phyloP scores from a whole-genome alignment of 2,113 vertebrate species.

The Turnix velox region DNA sequence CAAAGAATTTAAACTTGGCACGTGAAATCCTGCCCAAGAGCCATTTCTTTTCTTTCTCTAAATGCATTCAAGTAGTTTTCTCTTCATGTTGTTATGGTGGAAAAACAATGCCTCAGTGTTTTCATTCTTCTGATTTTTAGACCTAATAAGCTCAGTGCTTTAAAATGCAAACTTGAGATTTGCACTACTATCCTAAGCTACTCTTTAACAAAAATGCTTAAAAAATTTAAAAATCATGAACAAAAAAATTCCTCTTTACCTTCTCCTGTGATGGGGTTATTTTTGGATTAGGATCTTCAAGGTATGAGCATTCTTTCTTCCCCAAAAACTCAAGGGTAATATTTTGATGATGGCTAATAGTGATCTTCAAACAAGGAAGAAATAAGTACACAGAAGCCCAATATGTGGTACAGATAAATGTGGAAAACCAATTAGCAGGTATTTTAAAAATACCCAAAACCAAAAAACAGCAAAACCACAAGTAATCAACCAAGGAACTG shows the following conservation, averaged over 20 bases:
- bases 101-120: background rate
- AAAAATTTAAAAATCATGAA: background rate
- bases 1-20: background rate
- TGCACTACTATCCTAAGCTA: background rate
- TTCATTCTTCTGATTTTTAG: background rate
- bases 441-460: background rate
- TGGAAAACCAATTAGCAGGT: background rate
- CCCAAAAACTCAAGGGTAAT: background rate
- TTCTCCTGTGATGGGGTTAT: background rate
- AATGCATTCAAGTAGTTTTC: background rate
- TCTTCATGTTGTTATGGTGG: background rate
- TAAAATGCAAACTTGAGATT: background rate
- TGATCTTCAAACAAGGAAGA: background rate
- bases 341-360: background rate
- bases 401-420: background rate
- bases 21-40: background rate
- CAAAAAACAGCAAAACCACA: background rate
- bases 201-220: background rate
- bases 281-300: background rate
- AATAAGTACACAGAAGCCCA: background rate
- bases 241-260: background rate
- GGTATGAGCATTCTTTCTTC: background rate
- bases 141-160: background rate
- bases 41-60: rapidly evolving
- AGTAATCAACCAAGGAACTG: background rate